Evolutionary conservation across 2,888 invertebrate species (phyloP).

Genomic region (Platycheirus rosarum): DNA sequence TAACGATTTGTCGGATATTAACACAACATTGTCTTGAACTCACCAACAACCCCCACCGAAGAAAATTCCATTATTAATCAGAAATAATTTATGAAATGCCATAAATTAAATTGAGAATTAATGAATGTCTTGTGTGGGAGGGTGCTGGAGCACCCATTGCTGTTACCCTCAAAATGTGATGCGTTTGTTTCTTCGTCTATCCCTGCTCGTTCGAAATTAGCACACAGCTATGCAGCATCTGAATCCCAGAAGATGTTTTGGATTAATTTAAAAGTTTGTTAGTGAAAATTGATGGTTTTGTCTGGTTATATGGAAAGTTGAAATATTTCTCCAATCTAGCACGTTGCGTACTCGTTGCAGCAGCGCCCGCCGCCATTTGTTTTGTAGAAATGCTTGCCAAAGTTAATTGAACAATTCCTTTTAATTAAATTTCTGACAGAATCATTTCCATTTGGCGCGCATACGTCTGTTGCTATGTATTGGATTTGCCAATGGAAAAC

Average conservation of each 20-base stretch:
- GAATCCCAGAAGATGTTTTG: conserved; percentile 20
- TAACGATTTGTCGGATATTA: conserved; percentile 15
- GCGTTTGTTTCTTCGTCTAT: too few species aligned
- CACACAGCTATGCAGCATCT: not conserved
- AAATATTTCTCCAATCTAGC: conserved; percentile 20
- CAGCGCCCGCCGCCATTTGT: too few species aligned
- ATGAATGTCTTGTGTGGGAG: conserved; percentile 13
- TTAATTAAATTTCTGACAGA: conserved; percentile 45
- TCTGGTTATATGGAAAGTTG: conserved; percentile 28
- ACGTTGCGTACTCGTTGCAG: not conserved
- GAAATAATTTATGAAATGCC: conserved; percentile 37
- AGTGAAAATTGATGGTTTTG: conserved; percentile 27
- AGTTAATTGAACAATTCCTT: conserved; percentile 41
- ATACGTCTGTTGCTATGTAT: conserved; percentile 5
- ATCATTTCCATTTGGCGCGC: conserved; percentile 29
- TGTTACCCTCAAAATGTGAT: not conserved
- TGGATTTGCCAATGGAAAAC: conserved; percentile 19
- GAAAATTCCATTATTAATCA: conserved; percentile 1
- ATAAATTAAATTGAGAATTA: conserved; percentile 34
- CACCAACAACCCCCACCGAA: not conserved
- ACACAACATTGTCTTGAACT: conserved; percentile 24
- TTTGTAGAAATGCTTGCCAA: conserved; percentile 4
- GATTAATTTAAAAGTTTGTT: conserved; percentile 32
- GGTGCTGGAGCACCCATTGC: not conserved
- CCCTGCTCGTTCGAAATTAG: conserved; percentile 2